Evolutionary conservation across 2,797 vertebrate species (phyloP), one percentile per base, ranked within the genome.

Genomic region (Acanthurus leucopareius): DNA sequence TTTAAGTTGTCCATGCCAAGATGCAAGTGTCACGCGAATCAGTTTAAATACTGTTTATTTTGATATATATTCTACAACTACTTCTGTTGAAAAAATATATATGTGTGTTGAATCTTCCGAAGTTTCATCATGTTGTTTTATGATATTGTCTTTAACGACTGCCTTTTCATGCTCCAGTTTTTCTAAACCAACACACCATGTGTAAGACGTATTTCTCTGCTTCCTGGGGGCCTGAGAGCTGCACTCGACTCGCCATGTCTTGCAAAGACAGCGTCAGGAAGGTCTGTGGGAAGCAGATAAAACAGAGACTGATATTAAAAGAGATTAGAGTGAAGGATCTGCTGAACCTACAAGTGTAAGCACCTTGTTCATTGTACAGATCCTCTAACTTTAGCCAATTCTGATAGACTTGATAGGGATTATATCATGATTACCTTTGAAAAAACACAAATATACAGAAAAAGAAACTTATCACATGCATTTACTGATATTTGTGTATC

Each of bases 241-340:
- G 98, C 88, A 99, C 98, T 88, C 98, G 95, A 95, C 98, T 99
- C 14, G 98, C 98, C 98, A 99, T 99, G 93, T 99, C 98, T 98
- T 99, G 98, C 94, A 99, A 96, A 3, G 98, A 99, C 82, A 99
- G 94, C 0, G 98, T 99, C 94, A 99, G 94, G 93, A 99, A 99
- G 0, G 98, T 99, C 98, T 99, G 95, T 72, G 38, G 47, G 40
- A 32, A 28, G 10, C 7, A 76, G 2, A 56, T 1, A 0, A 62
- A 32, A 74, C 3, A 72, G 7, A 70, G 25, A 15, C 0, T 10
- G 2, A 69, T 15, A 57, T 70, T n/a, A 28, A 40, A 52, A 67
- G 15, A 60, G 56, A 65, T 54, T 5, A 14, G 28, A 42, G 14
- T 19, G 7, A 35, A 64, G 52, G 40, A 65, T 38, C 7, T 51